Evolutionary conservation across 2,113 vertebrate genomes (phyloP), one percentile per base, ranked within the genome.

Genomic region (Rhizomys pruinosus): DNA sequence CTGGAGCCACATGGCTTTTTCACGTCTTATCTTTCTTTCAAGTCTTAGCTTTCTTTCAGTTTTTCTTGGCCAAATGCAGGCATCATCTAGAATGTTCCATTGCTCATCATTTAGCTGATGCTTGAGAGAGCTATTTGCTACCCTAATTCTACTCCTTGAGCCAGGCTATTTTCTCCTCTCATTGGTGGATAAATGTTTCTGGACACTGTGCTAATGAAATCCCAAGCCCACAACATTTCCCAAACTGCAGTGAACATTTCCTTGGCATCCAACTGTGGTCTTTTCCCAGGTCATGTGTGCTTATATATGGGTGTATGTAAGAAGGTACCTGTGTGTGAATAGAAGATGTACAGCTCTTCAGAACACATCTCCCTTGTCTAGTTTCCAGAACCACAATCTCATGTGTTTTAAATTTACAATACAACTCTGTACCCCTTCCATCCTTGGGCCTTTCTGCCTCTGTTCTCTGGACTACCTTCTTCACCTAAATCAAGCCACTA

Each of bases 171-270:
- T 89, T 91, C 71, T 90, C 19, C 0, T 88, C 96, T 96, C 96
- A 92, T 20, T 84, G 96, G 98, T 90, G 59, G 95, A 97, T 98
- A 97, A 81, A 82, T 92, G 90, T 97, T 98, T 98, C 97, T 96
- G 97, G 98, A 97, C 98, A 98, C 98, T 98, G 98, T 98, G 98
- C 97, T 98, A 96, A 97, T 97, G 95, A 98, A 96, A 78, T 87
- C 92, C 89, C 96, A 94, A 95, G 97, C 97, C 57, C 95, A 95
- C 97, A 97, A 97, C 97, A 94, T 97, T 97, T 97, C 95, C 97
- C 96, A 95, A 92, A 98, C 94, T 92, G 96, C 93, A 72, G 97
- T 97, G 98, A 98, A 97, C 96, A 97, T 96, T 90, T 96, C 97
- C 96, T 98, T 93, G 89, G 97, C 96, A 74, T 1, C 61, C 81